These are phyloP conservation scores for Pocillopora meandrina DNA, from an alignment of 92 coral and sea anemone species.

Conservation along the genomic window DNA sequence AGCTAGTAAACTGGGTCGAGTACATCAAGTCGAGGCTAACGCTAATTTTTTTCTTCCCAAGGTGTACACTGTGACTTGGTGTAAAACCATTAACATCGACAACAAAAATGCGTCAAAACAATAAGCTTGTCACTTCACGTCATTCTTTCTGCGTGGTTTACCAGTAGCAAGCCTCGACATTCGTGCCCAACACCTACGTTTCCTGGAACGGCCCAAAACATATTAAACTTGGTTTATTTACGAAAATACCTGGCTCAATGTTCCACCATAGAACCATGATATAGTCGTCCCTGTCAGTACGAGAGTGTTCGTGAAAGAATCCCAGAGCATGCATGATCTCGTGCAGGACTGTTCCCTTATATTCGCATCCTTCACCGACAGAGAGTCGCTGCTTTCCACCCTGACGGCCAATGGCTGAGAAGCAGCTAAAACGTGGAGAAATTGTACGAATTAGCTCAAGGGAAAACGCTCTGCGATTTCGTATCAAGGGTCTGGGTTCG, in stretches of 20 bases:
- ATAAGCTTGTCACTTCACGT: too few species aligned
- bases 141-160: too few species aligned
- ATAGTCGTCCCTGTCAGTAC: conserved; percentile 78
- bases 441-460: not conserved
- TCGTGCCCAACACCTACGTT: too few species aligned
- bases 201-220: too few species aligned
- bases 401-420: conserved; percentile 90
- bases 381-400: conserved; percentile 86
- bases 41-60: too few species aligned
- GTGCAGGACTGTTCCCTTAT: conserved; percentile 83
- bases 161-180: too few species aligned
- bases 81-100: too few species aligned
- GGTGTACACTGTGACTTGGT: too few species aligned
- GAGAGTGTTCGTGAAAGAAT: conserved; percentile 91
- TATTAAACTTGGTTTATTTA: not conserved
- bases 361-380: conserved; percentile 90
- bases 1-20: too few species aligned
- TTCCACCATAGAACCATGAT: conserved; percentile 92
- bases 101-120: too few species aligned
- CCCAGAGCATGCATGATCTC: conserved; percentile 93
- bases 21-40: too few species aligned
- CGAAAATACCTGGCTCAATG: conserved; percentile 73
- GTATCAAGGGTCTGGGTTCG: not conserved
- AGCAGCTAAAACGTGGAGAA: conserved; percentile 52
- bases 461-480: too few species aligned